Conservation (phyloP, 2,888 invertebrate genomes). For the Xylophagus ater region DNA sequence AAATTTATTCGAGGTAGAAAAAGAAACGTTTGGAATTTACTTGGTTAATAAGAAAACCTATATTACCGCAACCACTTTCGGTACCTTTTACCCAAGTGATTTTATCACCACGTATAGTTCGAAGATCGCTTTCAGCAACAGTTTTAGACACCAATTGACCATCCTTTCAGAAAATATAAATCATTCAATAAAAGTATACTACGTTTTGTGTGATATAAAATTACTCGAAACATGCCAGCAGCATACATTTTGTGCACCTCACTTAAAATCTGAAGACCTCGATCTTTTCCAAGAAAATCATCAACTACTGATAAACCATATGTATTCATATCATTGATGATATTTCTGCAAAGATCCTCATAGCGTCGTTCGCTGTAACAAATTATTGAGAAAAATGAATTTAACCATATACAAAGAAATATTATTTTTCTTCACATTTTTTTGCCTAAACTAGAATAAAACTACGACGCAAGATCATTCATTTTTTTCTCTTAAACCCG, state of each 20-base stretch:
- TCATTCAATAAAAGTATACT: too few relatives aligned
- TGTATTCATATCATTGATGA: conserved; percentile 71
- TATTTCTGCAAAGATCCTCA: conserved; percentile 60
- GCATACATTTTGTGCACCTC: conserved; percentile 71
- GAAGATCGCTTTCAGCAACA: conserved; percentile 56
- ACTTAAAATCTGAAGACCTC: conserved; percentile 57
- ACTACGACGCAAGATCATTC: too few relatives aligned
- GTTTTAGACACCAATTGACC: conserved; percentile 77
- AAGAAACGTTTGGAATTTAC: too few relatives aligned
- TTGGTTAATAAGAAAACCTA: conserved; percentile 67
- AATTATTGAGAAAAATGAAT: too few relatives aligned
- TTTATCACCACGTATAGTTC: conserved; percentile 83
- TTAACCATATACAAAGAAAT: too few relatives aligned
- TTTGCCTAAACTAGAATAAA: too few relatives aligned
- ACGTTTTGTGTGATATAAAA: too few relatives aligned
- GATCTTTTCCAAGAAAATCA: conserved; percentile 77
- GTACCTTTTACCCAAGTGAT: conserved; percentile 88
- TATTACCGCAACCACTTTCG: conserved; percentile 64
- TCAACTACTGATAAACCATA: conserved; percentile 91
- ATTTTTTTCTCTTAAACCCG: too few relatives aligned
- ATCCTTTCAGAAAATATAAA: too few relatives aligned
- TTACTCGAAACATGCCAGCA: conserved; percentile 58
- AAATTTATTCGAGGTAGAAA: too few relatives aligned
- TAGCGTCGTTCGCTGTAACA: conserved; percentile 38
- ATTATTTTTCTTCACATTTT: too few relatives aligned